Conservation (phyloP, 2,888 invertebrate genomes). For the Leptinotarsa juncta region DNA sequence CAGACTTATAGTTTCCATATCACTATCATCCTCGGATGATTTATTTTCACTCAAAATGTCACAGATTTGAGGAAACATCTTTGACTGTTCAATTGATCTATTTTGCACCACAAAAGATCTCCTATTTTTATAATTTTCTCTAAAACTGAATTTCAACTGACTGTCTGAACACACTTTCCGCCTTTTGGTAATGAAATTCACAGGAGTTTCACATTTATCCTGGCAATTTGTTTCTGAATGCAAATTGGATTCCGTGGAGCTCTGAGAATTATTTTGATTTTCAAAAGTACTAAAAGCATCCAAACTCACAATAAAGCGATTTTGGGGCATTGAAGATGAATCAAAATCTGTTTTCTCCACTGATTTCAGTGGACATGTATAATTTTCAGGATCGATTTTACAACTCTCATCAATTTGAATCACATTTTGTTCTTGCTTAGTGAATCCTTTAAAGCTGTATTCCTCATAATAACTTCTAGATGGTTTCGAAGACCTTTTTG, state of each 20-base stretch:
- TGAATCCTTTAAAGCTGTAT: not conserved
- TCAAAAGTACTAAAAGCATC: constrained; percentile 24
- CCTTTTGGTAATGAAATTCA: constrained; percentile 29
- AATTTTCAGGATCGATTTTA: constrained; percentile 16
- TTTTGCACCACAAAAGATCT: not conserved
- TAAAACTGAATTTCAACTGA: not conserved
- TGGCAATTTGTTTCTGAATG: not conserved
- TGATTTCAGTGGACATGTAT: constrained; percentile 8
- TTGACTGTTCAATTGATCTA: not conserved
- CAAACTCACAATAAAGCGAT: constrained; percentile 13
- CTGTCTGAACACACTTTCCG: constrained; percentile 19
- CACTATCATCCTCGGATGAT: not conserved
- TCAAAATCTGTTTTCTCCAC: not conserved
- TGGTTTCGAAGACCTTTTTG: not conserved
- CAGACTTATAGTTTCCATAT: not conserved
- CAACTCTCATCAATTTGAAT: not conserved
- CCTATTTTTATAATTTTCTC: not conserved
- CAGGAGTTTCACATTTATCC: constrained; percentile 14
- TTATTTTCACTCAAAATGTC: not conserved
- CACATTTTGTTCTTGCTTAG: not conserved
- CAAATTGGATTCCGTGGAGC: constrained; percentile 6
- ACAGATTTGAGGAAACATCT: not conserved
- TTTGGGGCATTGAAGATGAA: not conserved
- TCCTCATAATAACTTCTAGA: not conserved
- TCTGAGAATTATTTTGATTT: not conserved